phyloP scores from a whole-genome alignment of 2,113 vertebrate genomes.

The Loxodonta africana region DNA sequence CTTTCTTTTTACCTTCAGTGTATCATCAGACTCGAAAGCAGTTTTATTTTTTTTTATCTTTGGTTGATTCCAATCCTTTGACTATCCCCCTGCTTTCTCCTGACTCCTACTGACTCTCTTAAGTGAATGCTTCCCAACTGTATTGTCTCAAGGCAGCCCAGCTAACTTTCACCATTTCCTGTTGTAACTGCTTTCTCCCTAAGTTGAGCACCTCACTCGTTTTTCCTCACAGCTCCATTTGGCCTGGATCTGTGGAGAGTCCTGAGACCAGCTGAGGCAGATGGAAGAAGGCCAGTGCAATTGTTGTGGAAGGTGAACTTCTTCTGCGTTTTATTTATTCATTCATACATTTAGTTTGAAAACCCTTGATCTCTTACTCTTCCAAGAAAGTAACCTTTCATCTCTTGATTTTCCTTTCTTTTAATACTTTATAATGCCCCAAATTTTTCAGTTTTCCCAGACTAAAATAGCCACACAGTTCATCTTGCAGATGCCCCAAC shows the following conservation, averaged over 20 bases:
- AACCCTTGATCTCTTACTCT: not conserved
- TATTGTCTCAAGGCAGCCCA: not conserved
- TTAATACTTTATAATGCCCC: not conserved
- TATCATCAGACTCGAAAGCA: not conserved
- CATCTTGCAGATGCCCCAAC: not conserved
- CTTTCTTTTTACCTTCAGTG: not conserved
- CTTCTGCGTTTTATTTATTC: not conserved
- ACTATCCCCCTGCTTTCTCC: not conserved
- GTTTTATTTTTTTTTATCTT: not conserved
- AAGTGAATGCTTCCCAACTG: not conserved
- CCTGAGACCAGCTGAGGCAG: conserved; percentile 70
- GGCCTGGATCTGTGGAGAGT: conserved; percentile 88
- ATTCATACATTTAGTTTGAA: not conserved
- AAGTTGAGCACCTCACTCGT: not conserved
- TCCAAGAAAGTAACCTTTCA: not conserved
- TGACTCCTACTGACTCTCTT: not conserved
- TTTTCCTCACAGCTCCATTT: conserved; percentile 63
- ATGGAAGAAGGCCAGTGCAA: conserved; percentile 79
- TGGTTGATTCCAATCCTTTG: not conserved
- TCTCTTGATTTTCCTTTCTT: not conserved
- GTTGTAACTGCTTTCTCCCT: not conserved
- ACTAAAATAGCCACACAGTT: not conserved
- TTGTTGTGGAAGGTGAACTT: conserved; percentile 89
- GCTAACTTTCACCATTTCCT: not conserved
- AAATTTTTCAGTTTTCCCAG: not conserved